Base-by-base conservation (phyloP, 2,888 invertebrate genomes). In the Eremobia ochroleuca region DNA sequence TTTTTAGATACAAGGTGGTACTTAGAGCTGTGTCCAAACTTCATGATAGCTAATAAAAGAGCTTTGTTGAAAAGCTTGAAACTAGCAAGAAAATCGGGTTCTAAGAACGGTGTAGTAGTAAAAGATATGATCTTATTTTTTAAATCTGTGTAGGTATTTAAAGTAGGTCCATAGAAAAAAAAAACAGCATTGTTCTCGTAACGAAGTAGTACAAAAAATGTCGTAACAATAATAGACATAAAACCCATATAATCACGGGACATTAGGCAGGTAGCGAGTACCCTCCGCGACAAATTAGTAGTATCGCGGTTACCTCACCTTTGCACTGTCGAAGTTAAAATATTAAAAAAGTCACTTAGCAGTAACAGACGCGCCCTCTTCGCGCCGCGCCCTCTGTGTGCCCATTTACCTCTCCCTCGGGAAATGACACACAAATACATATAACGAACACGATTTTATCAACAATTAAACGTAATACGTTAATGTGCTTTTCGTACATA, bases 291-390 rank as follows among this genome's bases (percentile, higher is more conserved):
- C 76, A 81, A 81, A 85, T 81, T 81, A 81, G 76, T 71, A 68
- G 85, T 70, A 70, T 72, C 76, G 71, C 81, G 81, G 82, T 58
- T 69, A 81, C 82, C 82, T 82, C 81, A 85, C 81, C 85, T 83
- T 85, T 77, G 83, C 82, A 73, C 76, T 79, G 82, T 81, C 77
- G 74, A 85, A 85, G 86, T 85, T 83, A 81, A 83, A 85, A 85
- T 87, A 87, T 87, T 87, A 79, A 87, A 86, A 86, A 83, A 83
- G 83, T 87, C 88, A 85, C 86, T 85, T 79, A 85, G 81, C 79
- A 81, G 73, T 81, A 73, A 73, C 83, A 69, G 79, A 68, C 79
- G 81, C 82, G 73, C 87, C 86, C 85, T 73, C 67, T 59, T 76
- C 59, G 72, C 66, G 87, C 79, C 85, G 79, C 85, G 37, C 86